These are phyloP conservation scores for Nasonia oneida DNA, from an alignment of 2,888 invertebrate genomes.

Conservation along the genomic window DNA sequence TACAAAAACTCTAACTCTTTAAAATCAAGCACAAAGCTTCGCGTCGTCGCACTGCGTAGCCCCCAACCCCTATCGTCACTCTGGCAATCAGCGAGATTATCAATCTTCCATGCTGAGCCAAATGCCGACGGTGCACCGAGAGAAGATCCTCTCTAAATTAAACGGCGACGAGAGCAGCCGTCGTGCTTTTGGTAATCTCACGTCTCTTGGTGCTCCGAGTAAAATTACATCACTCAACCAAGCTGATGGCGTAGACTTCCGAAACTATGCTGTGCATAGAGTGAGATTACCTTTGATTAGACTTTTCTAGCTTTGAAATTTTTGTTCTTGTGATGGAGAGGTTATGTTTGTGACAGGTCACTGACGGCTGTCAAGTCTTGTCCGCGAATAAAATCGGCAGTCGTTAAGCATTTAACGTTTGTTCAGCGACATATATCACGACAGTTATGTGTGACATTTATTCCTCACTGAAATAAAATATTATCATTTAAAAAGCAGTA, in stretches of 20 bases:
- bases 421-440: not conserved
- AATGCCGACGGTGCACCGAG: not conserved
- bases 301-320: not conserved
- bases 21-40: slow-evolving; percentile 13
- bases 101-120: slow-evolving; percentile 21
- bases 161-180: slow-evolving; percentile 32
- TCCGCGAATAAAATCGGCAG: not conserved
- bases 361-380: not conserved
- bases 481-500: not conserved
- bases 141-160: slow-evolving; percentile 42
- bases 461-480: not conserved
- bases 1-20: not conserved
- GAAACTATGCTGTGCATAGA: not conserved
- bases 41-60: not conserved
- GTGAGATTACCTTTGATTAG: not conserved
- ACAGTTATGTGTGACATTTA: not conserved
- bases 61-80: not conserved
- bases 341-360: not conserved
- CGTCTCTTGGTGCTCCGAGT: slow-evolving; percentile 16
- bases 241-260: not conserved
- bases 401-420: not conserved
- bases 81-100: slow-evolving; percentile 32
- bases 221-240: slow-evolving; percentile 31
- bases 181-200: slow-evolving; percentile 10
- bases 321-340: not conserved